Evolutionary conservation across 2,888 invertebrate genomes (phyloP).

Genomic region (Odontomyia ornata): DNA sequence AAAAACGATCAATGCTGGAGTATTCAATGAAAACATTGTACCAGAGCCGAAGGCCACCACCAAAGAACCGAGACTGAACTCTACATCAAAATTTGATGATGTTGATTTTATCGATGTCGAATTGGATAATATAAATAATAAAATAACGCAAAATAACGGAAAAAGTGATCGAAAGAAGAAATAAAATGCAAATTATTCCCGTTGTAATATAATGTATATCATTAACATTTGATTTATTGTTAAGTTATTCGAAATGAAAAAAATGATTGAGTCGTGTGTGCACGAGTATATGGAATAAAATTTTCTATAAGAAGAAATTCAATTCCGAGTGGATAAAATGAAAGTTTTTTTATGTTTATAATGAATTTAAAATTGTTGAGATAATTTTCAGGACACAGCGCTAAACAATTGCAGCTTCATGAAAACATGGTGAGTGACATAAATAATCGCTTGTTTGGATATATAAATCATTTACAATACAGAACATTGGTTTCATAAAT

Average conservation of each 20-base stretch:
- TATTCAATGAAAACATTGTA: background rate
- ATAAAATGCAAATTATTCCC: background rate
- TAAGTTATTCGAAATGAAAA: conserved; percentile 38
- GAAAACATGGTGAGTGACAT: too few species aligned
- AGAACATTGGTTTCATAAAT: too few species aligned
- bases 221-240: conserved; percentile 17
- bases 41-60: background rate
- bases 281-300: conserved; percentile 39
- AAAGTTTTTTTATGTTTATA: too few species aligned
- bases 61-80: background rate
- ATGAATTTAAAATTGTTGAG: too few species aligned
- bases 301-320: conserved; percentile 20
- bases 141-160: background rate
- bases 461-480: too few species aligned
- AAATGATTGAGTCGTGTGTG: conserved; percentile 27
- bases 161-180: conserved; percentile 40
- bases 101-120: conserved; percentile 18
- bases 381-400: too few species aligned
- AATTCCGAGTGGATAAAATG: too few species aligned
- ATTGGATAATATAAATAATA: conserved; percentile 23
- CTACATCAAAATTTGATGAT: background rate
- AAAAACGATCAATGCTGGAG: background rate
- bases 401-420: too few species aligned
- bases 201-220: conserved; percentile 24
- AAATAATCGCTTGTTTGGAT: too few species aligned